Base-by-base conservation (phyloP, 2,797 vertebrate species). In the Neosilurus mollespiculum region DNA sequence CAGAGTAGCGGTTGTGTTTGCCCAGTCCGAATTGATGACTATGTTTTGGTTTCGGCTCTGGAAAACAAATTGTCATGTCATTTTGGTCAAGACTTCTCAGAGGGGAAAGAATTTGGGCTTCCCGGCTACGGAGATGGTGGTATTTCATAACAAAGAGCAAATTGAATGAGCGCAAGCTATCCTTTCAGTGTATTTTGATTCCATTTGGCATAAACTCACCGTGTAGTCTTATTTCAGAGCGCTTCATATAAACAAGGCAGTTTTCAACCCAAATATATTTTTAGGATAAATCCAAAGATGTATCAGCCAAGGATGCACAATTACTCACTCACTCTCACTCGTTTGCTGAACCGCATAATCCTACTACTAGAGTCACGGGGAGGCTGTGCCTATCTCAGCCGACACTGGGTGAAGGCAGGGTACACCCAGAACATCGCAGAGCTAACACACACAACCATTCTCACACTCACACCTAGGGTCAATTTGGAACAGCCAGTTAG, bases 41-140 rank as follows among this genome's bases (percentile, higher is more conserved):
- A 10, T 62, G 65, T 80, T 75, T 83, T 79, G 84, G 77, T 86
- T 84, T 82, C 6, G n/a, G 71, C 59, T 30, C 22, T 83, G 81
- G 80, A 86, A 84, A 81, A 78, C 80, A 82, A 85, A 82, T 81
- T 82, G 84, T 71, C 80, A 65, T 81, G 72, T 81, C 83, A 84
- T 80, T 84, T 84, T 56, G 67, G 83, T 84, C 83, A 78, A 37
- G 83, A 65, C 30, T 81, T 54, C 80, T 78, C 72, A 71, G 65
- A 56, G 65, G 84, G 79, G 84, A 85, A 85, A 75, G 66, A 85
- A 82, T 71, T 82, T 62, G 56, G 53, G 64, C 65, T 75, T 43
- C 37, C 64, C 54, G 20, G 56, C 72, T 78, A 66, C n/a, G n/a
- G 64, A 62, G n/a, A 53, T 67, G n/a, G 64, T 69, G 53, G 78